These are phyloP conservation scores for Haliaeetus leucogaster DNA, from an alignment of 2,113 vertebrate genomes.

Conservation along the genomic window DNA sequence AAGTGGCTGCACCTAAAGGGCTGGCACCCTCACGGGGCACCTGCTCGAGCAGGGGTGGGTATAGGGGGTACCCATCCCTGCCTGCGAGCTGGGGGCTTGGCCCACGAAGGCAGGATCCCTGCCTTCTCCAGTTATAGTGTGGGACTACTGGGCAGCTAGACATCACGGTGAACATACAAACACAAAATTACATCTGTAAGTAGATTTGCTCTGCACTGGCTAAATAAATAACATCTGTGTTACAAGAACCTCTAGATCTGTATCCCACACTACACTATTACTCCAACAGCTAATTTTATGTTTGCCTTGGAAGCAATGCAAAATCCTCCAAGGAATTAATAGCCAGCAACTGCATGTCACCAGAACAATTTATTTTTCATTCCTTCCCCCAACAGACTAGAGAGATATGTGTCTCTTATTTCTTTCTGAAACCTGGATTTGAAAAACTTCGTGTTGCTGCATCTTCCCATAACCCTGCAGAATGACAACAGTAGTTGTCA, in stretches of 20 bases:
- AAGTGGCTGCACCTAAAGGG: background rate
- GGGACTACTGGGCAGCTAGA: background rate
- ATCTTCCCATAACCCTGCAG: background rate
- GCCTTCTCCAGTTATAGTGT: background rate
- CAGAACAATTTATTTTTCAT: slow-evolving; percentile 32
- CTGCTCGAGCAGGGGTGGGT: background rate
- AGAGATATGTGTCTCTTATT: background rate
- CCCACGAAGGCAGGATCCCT: background rate
- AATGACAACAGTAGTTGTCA: background rate
- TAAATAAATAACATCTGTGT: slow-evolving; percentile 41
- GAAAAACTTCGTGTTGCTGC: background rate
- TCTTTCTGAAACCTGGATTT: slow-evolving; percentile 12
- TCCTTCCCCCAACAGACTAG: background rate
- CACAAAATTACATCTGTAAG: background rate
- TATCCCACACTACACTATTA: background rate
- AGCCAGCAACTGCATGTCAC: slow-evolving; percentile 21
- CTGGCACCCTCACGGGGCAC: background rate
- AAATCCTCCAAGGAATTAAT: slow-evolving; percentile 38
- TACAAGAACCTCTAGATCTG: background rate
- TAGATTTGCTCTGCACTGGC: background rate
- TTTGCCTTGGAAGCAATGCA: slow-evolving; percentile 45
- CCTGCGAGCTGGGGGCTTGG: background rate
- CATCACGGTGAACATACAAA: background rate
- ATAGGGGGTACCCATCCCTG: background rate
- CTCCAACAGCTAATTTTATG: slow-evolving; percentile 8